Conservation (phyloP, 2,113 vertebrate species). For the Triplophysa tibetana region DNA sequence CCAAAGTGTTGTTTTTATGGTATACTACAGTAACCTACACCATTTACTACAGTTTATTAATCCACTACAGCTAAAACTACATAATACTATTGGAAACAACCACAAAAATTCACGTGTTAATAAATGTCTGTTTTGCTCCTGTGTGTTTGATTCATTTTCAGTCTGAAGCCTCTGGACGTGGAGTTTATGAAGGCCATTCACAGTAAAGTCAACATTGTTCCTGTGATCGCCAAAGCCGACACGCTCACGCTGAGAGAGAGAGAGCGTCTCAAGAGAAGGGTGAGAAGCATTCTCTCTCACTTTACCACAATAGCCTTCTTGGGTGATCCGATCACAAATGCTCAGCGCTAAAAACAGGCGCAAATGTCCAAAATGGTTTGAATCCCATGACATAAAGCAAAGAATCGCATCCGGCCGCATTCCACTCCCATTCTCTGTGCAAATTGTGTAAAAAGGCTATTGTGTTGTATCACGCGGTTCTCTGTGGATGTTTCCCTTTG, state of each 20-base stretch:
- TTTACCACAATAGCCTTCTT: background rate
- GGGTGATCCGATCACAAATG: background rate
- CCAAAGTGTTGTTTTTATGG: no score
- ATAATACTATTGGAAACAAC: no score
- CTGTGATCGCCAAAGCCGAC: constrained; percentile 88
- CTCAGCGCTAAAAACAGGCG: no score
- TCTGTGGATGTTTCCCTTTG: no score
- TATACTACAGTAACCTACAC: no score
- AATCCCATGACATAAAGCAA: no score
- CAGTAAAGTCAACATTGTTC: constrained; percentile 90
- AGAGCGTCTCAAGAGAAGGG: constrained; percentile 86
- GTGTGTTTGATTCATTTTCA: constrained; percentile 47
- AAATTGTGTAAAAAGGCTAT: no score
- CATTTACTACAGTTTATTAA: no score
- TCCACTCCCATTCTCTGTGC: no score
- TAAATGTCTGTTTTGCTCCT: background rate
- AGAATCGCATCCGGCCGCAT: background rate
- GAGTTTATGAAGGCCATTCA: constrained; percentile 92
- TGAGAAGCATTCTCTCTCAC: constrained; percentile 51
- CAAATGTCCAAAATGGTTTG: no score
- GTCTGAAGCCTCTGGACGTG: constrained; percentile 86
- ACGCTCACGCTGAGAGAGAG: constrained; percentile 85
- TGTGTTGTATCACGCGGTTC: no score
- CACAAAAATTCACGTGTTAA: background rate
- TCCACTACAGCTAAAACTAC: no score